phyloP scores from a whole-genome alignment of 2,888 invertebrate species.

The Pyralis farinalis region DNA sequence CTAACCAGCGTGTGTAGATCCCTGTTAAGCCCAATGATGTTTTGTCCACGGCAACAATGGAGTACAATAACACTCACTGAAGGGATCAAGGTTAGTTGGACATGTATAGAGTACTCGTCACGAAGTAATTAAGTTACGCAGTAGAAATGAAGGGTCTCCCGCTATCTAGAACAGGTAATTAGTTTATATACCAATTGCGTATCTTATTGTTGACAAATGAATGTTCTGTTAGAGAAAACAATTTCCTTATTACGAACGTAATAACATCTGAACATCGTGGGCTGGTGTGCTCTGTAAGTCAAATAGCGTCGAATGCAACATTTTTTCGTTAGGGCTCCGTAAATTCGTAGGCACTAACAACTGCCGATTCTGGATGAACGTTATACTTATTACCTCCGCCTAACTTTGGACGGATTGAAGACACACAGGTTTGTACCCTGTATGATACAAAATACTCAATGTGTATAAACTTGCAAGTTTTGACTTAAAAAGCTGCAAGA shows the following conservation, averaged over 20 bases:
- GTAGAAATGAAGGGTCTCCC: conserved; percentile 66
- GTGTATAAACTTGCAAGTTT: too few relatives aligned
- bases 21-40: conserved; percentile 29
- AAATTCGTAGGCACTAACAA: too few relatives aligned
- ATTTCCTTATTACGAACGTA: conserved; percentile 10
- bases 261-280: too few relatives aligned
- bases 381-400: too few relatives aligned
- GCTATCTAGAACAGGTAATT: conserved; percentile 68
- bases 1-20: conserved; percentile 41
- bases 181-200: conserved; percentile 60
- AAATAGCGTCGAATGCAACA: background rate
- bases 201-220: conserved; percentile 38
- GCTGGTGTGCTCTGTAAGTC: background rate
- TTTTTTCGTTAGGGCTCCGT: too few relatives aligned
- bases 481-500: too few relatives aligned
- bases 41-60: conserved; percentile 26
- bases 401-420: too few relatives aligned
- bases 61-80: conserved; percentile 9
- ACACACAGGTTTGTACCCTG: too few relatives aligned
- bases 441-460: too few relatives aligned
- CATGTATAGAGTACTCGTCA: conserved; percentile 45
- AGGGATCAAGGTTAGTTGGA: conserved; percentile 33
- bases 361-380: too few relatives aligned
- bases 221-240: conserved; percentile 22
- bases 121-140: conserved; percentile 71